These are phyloP conservation scores for Maniola jurtina DNA, from an alignment of 1,140 invertebrate genomes.

Conservation along the genomic window DNA sequence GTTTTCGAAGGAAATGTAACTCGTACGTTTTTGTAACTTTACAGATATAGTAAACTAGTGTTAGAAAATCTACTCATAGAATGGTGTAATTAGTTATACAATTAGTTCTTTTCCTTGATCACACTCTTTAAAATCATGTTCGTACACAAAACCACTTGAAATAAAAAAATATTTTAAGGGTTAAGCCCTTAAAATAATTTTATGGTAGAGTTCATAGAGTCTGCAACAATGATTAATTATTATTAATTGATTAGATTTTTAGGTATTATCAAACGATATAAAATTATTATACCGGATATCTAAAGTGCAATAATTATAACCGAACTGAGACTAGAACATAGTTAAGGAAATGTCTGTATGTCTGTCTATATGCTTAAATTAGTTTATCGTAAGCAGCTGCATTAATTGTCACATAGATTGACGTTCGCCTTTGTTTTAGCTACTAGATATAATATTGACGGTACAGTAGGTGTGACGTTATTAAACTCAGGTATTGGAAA, in stretches of 20 bases:
- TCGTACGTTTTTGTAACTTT: not conserved
- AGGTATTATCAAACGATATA: too few species aligned
- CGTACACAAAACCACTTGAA: too few species aligned
- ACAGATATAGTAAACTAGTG: not conserved
- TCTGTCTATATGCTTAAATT: slow-evolving; percentile 4
- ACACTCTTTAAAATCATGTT: too few species aligned
- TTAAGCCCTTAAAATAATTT: too few species aligned
- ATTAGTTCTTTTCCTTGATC: too few species aligned
- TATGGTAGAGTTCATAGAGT: too few species aligned
- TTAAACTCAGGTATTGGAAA: not conserved
- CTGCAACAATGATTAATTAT: too few species aligned
- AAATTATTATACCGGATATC: too few species aligned
- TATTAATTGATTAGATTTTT: too few species aligned
- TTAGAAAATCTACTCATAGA: too few species aligned
- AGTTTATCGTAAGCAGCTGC: not conserved
- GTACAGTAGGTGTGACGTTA: not conserved
- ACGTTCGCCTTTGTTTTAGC: not conserved
- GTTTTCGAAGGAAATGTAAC: not conserved
- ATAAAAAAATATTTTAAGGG: too few species aligned
- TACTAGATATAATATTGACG: too few species aligned
- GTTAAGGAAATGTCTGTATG: slow-evolving; percentile 5
- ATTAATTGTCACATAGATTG: slow-evolving; percentile 4
- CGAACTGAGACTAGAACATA: not conserved
- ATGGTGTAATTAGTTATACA: not conserved
- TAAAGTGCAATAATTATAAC: not conserved